Evolutionary conservation across 2,888 invertebrate genomes (phyloP).

Genomic region (Euzophera pinguis): DNA sequence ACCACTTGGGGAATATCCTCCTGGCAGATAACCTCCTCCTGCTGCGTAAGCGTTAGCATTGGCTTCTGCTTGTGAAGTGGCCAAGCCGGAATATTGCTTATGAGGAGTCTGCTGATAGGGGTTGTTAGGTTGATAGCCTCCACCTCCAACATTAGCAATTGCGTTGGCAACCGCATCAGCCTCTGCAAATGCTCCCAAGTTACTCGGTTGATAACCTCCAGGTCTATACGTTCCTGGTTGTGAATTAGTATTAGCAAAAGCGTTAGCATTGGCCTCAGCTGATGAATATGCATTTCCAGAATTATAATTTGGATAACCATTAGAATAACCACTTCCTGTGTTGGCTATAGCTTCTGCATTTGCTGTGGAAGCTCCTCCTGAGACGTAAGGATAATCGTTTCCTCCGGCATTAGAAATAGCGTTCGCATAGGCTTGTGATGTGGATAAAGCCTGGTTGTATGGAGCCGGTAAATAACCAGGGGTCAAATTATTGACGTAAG

Average conservation of each 20-base stretch:
- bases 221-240: background rate
- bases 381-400: background rate
- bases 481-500: background rate
- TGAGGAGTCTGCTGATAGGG: background rate
- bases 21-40: background rate
- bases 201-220: background rate
- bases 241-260: background rate
- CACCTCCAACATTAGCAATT: background rate
- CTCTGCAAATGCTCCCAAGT: background rate
- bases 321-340: background rate
- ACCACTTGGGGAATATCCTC: background rate
- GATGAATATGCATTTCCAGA: background rate
- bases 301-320: background rate
- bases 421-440: conserved; percentile 2
- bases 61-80: background rate
- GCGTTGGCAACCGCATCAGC: conserved; percentile 1
- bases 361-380: background rate
- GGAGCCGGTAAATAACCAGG: background rate
- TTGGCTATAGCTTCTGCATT: background rate
- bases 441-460: background rate
- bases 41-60: background rate
- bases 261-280: background rate
- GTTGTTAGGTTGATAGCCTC: background rate
- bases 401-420: conserved; percentile 8
- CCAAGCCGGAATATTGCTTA: background rate